Conservation (phyloP, 2,113 vertebrate species). For the Pterocles gutturalis region DNA sequence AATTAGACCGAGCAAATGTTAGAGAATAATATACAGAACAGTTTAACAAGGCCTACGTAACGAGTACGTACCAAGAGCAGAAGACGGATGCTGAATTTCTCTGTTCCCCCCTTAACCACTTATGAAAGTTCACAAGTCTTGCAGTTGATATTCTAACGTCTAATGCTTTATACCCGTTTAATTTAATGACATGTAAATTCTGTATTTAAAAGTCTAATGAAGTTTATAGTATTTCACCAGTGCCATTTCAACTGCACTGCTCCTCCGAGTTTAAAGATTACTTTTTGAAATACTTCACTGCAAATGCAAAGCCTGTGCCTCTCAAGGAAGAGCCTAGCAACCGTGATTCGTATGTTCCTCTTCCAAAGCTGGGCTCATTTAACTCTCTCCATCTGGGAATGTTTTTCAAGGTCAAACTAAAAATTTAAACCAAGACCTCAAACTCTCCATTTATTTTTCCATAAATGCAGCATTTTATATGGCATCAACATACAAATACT, state of each 20-base stretch:
- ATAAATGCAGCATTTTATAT: not conserved
- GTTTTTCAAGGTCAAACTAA: constrained; percentile 48
- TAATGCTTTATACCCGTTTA: not conserved
- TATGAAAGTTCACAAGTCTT: not conserved
- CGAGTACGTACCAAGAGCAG: not conserved
- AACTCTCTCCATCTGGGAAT: constrained; percentile 44
- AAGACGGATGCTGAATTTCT: not conserved
- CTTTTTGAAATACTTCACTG: constrained; percentile 24
- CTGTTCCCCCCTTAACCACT: not conserved
- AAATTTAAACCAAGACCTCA: constrained; percentile 6
- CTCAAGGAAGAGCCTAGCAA: constrained; percentile 36
- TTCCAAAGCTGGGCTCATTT: constrained; percentile 32
- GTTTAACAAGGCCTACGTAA: not conserved
- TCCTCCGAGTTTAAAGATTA: not conserved
- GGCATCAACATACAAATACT: not conserved
- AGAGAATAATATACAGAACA: not conserved
- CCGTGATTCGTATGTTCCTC: constrained; percentile 4
- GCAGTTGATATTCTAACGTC: not conserved
- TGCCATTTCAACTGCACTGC: not conserved
- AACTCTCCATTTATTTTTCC: not conserved
- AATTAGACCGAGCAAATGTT: not conserved
- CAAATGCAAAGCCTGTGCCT: not conserved
- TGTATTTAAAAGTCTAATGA: constrained; percentile 23
- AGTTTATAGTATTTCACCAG: constrained; percentile 25
- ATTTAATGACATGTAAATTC: not conserved